Conservation (phyloP, 1,140 invertebrate genomes). For the Pseudomyrmex sp. region DNA sequence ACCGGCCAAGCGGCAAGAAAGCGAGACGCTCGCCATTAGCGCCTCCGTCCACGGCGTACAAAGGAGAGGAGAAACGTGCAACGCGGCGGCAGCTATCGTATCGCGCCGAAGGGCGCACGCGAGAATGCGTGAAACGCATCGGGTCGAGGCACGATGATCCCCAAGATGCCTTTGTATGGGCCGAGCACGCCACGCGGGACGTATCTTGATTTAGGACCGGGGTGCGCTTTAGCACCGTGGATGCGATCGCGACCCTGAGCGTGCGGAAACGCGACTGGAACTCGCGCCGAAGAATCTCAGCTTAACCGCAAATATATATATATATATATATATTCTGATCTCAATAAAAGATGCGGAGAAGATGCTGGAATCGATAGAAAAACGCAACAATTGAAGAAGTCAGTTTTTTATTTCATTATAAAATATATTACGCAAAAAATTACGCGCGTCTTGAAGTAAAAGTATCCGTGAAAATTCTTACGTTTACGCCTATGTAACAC, state of each 20-base stretch:
- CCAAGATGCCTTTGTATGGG: constrained; percentile 51
- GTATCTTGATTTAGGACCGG: constrained; percentile 58
- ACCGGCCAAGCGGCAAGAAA: constrained; percentile 72
- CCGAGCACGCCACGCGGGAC: constrained; percentile 51
- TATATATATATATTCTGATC: background rate
- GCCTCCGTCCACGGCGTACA: constrained; percentile 68
- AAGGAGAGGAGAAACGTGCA: constrained; percentile 69
- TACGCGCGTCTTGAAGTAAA: too few species aligned
- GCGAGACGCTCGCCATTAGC: constrained; percentile 75
- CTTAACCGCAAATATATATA: too few species aligned
- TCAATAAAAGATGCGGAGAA: background rate
- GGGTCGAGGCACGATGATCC: constrained; percentile 50
- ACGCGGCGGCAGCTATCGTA: constrained; percentile 64
- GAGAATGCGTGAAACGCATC: constrained; percentile 73
- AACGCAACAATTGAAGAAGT: background rate
- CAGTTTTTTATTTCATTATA: too few species aligned
- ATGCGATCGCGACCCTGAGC: constrained; percentile 42
- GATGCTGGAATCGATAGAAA: background rate
- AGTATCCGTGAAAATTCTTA: background rate
- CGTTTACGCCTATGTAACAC: constrained; percentile 20
- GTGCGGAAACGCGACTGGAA: constrained; percentile 34
- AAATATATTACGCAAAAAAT: too few species aligned
- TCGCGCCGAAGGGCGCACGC: constrained; percentile 65
- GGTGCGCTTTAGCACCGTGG: constrained; percentile 47
- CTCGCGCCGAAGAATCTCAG: background rate